phyloP scores from a whole-genome alignment of 1,140 invertebrate species.

The Scaptomyza graminum region DNA sequence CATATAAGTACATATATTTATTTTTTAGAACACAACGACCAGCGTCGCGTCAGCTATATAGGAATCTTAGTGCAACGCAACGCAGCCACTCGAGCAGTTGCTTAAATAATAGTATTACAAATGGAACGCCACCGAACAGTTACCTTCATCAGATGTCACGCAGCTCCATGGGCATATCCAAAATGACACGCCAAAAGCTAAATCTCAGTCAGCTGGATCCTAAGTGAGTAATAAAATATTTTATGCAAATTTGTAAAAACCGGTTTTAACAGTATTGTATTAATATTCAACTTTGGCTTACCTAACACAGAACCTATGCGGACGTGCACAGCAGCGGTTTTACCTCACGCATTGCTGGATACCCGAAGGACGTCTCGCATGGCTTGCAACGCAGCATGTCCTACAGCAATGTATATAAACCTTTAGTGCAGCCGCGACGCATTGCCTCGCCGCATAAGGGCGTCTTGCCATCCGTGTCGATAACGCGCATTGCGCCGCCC shows the following conservation, averaged over 20 bases:
- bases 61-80: conserved; percentile 20
- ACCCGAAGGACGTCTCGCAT: conserved; percentile 64
- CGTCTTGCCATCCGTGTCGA: conserved; percentile 68
- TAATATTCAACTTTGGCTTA: neutral
- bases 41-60: conserved; percentile 15
- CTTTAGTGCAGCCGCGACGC: conserved; percentile 71
- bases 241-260: neutral
- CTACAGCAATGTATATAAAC: conserved; percentile 71
- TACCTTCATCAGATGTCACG: conserved; percentile 28
- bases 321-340: conserved; percentile 84
- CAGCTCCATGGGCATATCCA: conserved; percentile 22
- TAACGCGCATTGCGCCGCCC: conserved; percentile 83
- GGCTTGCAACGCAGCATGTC: conserved; percentile 73
- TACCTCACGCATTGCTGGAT: conserved; percentile 83
- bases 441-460: conserved; percentile 54
- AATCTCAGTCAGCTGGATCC: conserved; percentile 76
- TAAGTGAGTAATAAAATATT: conserved; percentile 41
- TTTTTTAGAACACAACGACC: conserved; percentile 1
- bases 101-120: conserved; percentile 15
- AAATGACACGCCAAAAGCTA: conserved; percentile 53
- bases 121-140: conserved; percentile 10
- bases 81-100: conserved; percentile 47
- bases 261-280: neutral
- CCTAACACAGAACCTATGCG: conserved; percentile 73
- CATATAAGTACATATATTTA: neutral